Percentiles rank a stretch among this genome's conserved stretches.
Evolutionary conservation across 1,140 invertebrate genomes (phyloP).

Genomic region (Copidosoma floridanum): DNA sequence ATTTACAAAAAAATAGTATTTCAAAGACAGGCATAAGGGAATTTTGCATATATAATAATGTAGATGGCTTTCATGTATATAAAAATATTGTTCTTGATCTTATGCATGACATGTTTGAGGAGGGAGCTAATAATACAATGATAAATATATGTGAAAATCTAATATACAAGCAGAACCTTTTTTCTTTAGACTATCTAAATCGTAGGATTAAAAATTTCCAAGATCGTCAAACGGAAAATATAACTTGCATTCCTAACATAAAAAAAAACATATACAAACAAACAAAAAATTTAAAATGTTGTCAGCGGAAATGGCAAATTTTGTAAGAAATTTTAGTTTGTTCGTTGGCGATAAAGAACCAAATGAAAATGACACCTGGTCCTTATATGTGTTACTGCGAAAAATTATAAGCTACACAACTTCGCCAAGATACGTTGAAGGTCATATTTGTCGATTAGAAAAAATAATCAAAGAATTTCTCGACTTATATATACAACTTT

Average conservation of each 20-base stretch:
- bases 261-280: neutral
- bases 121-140: neutral
- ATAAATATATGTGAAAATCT: slow-evolving; percentile 4
- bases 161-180: slow-evolving; percentile 3
- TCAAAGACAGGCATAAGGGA: neutral
- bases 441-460: neutral
- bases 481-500: slow-evolving; percentile 20
- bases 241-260: neutral
- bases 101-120: slow-evolving; percentile 24
- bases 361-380: slow-evolving; percentile 14
- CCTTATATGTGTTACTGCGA: slow-evolving; percentile 19
- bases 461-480: slow-evolving; percentile 24
- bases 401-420: slow-evolving; percentile 17
- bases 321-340: slow-evolving; percentile 22
- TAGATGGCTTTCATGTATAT: slow-evolving; percentile 6
- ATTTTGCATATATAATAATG: neutral
- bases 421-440: slow-evolving; percentile 4
- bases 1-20: slow-evolving; percentile 5
- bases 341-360: slow-evolving; percentile 25
- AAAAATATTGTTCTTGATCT: slow-evolving; percentile 14
- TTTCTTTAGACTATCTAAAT: slow-evolving; percentile 16
- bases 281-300: slow-evolving; percentile 24
- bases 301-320: slow-evolving; percentile 23
- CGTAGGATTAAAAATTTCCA: neutral
- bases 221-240: neutral